Base-by-base conservation (phyloP, 2,888 invertebrate species). In the Eilema caniola region DNA sequence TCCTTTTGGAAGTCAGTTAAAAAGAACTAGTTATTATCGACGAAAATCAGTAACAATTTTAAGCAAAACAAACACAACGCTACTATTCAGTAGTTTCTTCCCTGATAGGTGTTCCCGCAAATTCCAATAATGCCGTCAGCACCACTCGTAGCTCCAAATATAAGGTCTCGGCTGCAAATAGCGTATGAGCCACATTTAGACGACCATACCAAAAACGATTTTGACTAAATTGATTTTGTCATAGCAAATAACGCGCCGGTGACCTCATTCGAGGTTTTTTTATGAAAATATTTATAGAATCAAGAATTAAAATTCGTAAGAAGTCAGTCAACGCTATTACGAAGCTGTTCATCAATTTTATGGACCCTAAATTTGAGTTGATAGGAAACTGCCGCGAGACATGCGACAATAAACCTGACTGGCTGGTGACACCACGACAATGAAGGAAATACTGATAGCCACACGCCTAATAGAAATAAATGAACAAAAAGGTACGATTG, bases 281-380 rank as follows among this genome's bases (percentile, higher is more conserved):
- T 73, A 62, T 63, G 66, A 75, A 67, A 73, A 70, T 76, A 81
- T 82, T 82, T 82, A 75, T 77, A 76, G 70, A 82, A 79, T 80
- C 69, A 72, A 76, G 79, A 82, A 83, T 83, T 81, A 83, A 88
- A 87, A 87, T 80, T 78, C 82, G 76, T 83, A 83, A 85, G 84
- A 84, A 85, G 83, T 84, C 85, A 86, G 84, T 86, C 86, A 85
- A 84, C 86, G 83, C 86, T 90, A 92, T 92, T 93, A 93, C 92
- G 92, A 90, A 90, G 87, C 88, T 87, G 90, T 94, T 92, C 91
- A 90, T 94, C 94, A 93, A 91, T 93, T 93, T 94, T 92, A 93
- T 93, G 84, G 94, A 87, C 92, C 90, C 91, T 93, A 92, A 93
- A 94, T 93, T 93, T 90, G 85, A 89, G 88, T 87, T 85, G 83